These are phyloP conservation scores for Onychostoma macrolepis DNA, from an alignment of 2,113 vertebrate genomes.

Conservation along the genomic window DNA sequence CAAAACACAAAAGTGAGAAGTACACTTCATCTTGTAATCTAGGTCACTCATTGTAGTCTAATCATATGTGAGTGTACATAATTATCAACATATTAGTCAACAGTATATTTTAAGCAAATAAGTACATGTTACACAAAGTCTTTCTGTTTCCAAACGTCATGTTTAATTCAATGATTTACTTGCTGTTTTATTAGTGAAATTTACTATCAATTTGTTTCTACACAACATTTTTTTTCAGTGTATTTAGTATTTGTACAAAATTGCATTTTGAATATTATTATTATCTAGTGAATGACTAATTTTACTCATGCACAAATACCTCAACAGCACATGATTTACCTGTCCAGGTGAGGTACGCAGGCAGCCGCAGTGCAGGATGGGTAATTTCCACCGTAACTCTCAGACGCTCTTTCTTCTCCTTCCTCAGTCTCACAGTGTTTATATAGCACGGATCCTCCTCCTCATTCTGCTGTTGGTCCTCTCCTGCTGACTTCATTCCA, in stretches of 20 bases:
- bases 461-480: slow-evolving; percentile 35
- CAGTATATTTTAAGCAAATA: background rate
- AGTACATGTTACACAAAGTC: too few species aligned
- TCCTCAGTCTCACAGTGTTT: slow-evolving; percentile 67
- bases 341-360: slow-evolving; percentile 75
- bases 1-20: slow-evolving; percentile 55
- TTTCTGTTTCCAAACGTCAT: too few species aligned
- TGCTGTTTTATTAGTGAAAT: too few species aligned
- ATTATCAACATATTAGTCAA: background rate
- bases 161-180: too few species aligned
- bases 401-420: slow-evolving; percentile 53
- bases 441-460: slow-evolving; percentile 58
- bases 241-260: background rate
- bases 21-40: background rate
- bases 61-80: background rate
- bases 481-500: slow-evolving; percentile 51
- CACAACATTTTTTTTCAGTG: background rate
- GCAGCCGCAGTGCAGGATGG: slow-evolving; percentile 73
- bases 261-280: background rate
- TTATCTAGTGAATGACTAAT: background rate
- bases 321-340: slow-evolving; percentile 59
- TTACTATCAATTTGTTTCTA: too few species aligned
- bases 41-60: background rate
- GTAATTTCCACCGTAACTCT: slow-evolving; percentile 74
- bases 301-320: background rate